Percentiles rank a stretch among this genome's conserved stretches.
Conservation (phyloP, 2,113 vertebrate species). For the Chloropsis hardwickii region DNA sequence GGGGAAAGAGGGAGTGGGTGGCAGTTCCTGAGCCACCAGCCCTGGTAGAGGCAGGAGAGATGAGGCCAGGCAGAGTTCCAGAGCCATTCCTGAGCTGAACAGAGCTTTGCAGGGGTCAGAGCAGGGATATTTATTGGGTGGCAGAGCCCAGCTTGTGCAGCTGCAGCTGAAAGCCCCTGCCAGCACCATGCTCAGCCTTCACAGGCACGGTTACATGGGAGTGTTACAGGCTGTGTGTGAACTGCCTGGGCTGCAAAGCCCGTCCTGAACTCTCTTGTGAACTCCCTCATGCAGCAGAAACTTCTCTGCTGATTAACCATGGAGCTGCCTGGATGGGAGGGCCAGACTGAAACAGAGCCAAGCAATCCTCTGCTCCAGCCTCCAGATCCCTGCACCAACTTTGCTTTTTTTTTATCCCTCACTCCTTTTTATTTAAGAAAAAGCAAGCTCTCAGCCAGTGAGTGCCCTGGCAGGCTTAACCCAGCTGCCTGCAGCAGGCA, state of each 20-base stretch:
- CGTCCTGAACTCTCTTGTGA: background rate
- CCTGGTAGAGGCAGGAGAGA: background rate
- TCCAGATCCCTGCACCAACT: background rate
- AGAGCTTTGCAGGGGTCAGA: background rate
- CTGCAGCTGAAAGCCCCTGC: background rate
- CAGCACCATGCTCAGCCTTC: background rate
- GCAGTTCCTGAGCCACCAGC: background rate
- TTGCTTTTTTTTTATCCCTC: fast-evolving
- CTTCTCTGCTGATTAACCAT: background rate
- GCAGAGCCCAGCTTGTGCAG: background rate
- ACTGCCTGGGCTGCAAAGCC: background rate
- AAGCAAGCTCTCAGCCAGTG: background rate
- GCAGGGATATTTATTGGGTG: slow-evolving; percentile 14
- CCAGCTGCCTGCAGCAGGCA: background rate
- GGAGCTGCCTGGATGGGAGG: background rate
- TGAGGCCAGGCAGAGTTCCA: background rate
- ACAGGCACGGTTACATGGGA: background rate
- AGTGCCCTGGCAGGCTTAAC: background rate
- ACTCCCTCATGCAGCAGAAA: background rate
- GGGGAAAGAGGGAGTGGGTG: background rate
- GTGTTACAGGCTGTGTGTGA: background rate
- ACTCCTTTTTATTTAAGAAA: background rate
- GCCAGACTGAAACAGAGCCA: background rate
- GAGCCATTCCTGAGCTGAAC: background rate
- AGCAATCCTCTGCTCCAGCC: background rate